A percentile compares a stretch with the other conserved stretches of the same genome.
These are phyloP conservation scores for Gadus macrocephalus DNA, from an alignment of 2,113 vertebrate genomes.

Conservation along the genomic window DNA sequence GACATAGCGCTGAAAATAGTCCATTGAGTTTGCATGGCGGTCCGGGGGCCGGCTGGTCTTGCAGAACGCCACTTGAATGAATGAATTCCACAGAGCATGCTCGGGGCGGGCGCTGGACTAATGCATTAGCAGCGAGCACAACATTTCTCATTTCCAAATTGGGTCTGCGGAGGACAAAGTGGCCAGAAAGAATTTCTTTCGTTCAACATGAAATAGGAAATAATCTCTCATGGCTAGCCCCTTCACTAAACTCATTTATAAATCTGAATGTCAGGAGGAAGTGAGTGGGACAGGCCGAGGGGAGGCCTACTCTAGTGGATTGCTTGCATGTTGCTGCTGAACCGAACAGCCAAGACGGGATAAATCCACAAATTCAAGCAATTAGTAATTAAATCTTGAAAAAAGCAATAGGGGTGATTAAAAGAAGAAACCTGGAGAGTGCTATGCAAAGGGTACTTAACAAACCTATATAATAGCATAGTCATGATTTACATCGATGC, in stretches of 20 bases:
- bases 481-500: too few species aligned
- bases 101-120: slow-evolving; percentile 56
- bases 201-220: slow-evolving; percentile 68
- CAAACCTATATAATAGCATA: too few species aligned
- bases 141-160: slow-evolving; percentile 77
- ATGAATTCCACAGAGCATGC: slow-evolving; percentile 60
- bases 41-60: slow-evolving; percentile 48
- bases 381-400: slow-evolving; percentile 56
- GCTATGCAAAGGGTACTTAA: too few species aligned
- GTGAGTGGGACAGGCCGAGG: slow-evolving; percentile 21
- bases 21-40: slow-evolving; percentile 53
- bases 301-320: slow-evolving; percentile 32
- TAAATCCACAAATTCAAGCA: slow-evolving; percentile 41
- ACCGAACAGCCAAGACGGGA: slow-evolving; percentile 31
- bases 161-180: slow-evolving; percentile 71
- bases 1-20: slow-evolving; percentile 56
- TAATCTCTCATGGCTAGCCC: slow-evolving; percentile 66
- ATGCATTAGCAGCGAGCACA: slow-evolving; percentile 56
- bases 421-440: neutral
- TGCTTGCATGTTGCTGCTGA: slow-evolving; percentile 57
- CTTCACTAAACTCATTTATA: slow-evolving; percentile 69
- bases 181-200: slow-evolving; percentile 66
- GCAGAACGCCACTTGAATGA: slow-evolving; percentile 68
- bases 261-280: slow-evolving; percentile 59
- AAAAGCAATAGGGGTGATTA: slow-evolving; percentile 38